Evolutionary conservation across 2,113 vertebrate species (phyloP).

Genomic region (Caretta caretta): DNA sequence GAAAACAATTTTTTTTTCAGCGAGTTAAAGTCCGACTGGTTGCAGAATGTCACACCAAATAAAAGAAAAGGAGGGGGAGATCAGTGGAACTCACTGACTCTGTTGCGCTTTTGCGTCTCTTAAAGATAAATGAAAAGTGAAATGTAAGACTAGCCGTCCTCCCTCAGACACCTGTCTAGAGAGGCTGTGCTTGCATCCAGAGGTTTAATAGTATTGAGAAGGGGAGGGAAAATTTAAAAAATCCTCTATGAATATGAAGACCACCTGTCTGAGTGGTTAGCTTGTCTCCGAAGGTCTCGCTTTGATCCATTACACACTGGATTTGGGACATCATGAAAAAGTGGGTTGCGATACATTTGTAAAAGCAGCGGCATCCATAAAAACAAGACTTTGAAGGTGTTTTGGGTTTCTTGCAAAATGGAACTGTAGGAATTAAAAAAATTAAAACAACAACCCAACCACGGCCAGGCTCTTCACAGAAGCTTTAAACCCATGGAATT

Average conservation of each 20-base stretch:
- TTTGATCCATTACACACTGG: not conserved
- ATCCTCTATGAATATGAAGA: fast-evolving
- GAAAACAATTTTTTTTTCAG: not conserved
- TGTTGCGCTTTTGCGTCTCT: not conserved
- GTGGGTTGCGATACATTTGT: not conserved
- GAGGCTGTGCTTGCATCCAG: not conserved
- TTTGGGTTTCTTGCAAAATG: not conserved
- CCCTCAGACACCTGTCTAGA: not conserved
- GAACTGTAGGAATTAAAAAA: slow-evolving; percentile 40
- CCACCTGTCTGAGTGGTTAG: not conserved
- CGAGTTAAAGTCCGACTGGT: fast-evolving
- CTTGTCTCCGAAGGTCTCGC: fast-evolving
- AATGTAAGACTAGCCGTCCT: not conserved
- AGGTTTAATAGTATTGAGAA: not conserved
- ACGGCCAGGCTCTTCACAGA: slow-evolving; percentile 12
- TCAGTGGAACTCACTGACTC: not conserved
- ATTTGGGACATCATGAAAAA: not conserved
- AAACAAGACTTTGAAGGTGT: not conserved
- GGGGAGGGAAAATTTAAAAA: not conserved
- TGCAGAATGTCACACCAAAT: not conserved
- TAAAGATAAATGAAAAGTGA: not conserved
- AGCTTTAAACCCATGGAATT: slow-evolving; percentile 33
- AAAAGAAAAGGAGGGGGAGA: not conserved
- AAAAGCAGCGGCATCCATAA: slow-evolving; percentile 16
- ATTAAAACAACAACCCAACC: slow-evolving; percentile 29